phyloP scores from a whole-genome alignment of 2,797 vertebrate species.

The Acrossocheilus wenchowensis region DNA sequence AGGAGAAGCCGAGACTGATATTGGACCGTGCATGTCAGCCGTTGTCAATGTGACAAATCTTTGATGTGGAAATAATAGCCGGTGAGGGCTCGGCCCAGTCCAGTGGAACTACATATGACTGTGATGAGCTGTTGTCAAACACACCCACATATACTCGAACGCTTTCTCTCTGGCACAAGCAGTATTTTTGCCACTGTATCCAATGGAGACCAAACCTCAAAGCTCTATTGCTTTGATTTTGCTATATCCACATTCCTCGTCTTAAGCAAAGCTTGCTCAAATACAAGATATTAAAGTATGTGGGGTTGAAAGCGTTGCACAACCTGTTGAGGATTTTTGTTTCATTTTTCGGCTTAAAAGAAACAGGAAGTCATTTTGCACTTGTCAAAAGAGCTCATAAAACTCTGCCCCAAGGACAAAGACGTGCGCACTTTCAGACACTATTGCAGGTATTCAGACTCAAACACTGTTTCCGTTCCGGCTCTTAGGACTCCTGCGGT shows the following conservation, averaged over 20 bases:
- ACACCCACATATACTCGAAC: conserved; percentile 4
- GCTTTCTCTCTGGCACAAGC: not conserved
- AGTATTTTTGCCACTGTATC: not conserved
- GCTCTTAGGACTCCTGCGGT: not conserved
- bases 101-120: conserved; percentile 67
- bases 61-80: conserved; percentile 80
- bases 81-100: conserved; percentile 68
- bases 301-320: not conserved
- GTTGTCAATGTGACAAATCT: conserved; percentile 77
- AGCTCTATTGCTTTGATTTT: not conserved
- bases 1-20: conserved; percentile 66
- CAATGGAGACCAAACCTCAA: conserved; percentile 15
- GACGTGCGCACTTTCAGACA: not conserved
- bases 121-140: conserved; percentile 57
- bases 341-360: conserved; percentile 9
- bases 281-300: conserved; percentile 23
- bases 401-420: conserved; percentile 34
- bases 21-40: conserved; percentile 72
- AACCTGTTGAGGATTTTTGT: conserved; percentile 10
- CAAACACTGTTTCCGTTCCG: not conserved
- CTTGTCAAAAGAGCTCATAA: conserved; percentile 41
- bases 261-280: conserved; percentile 21
- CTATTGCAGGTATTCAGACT: conserved; percentile 25
- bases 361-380: conserved; percentile 33
- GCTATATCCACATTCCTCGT: not conserved